Evolutionary conservation across 2,888 invertebrate genomes (phyloP).

Genomic region (Caenorhabditis drosophilae): DNA sequence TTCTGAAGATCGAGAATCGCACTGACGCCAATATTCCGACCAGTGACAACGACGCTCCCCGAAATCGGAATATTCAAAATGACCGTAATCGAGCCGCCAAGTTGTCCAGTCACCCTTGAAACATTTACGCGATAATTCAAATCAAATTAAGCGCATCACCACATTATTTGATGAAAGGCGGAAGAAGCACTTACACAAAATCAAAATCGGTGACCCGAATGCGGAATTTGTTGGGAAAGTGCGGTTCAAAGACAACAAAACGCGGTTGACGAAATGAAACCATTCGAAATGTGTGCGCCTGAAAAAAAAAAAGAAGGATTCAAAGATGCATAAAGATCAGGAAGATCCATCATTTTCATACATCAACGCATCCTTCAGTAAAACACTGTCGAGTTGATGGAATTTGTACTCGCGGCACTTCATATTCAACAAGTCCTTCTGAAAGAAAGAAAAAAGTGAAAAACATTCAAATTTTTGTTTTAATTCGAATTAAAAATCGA

Average conservation of each 20-base stretch:
- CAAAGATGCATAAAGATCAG: constrained; percentile 12
- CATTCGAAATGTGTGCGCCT: constrained; percentile 52
- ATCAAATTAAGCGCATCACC: too few relatives aligned
- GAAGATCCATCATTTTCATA: constrained; percentile 18
- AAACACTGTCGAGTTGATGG: constrained; percentile 66
- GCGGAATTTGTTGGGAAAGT: constrained; percentile 55
- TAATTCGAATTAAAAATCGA: neutral
- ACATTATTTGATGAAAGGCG: neutral
- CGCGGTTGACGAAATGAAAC: constrained; percentile 51
- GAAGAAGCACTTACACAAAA: constrained; percentile 48
- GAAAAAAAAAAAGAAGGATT: constrained; percentile 7
- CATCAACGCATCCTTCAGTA: constrained; percentile 66
- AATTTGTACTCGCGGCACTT: constrained; percentile 60
- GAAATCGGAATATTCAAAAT: constrained; percentile 52
- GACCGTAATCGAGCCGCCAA: constrained; percentile 55
- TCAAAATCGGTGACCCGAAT: constrained; percentile 56
- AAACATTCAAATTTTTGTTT: neutral
- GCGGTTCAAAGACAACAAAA: constrained; percentile 51
- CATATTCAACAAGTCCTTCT: constrained; percentile 64
- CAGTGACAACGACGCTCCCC: constrained; percentile 50
- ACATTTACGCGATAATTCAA: neutral
- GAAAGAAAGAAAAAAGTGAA: constrained; percentile 21
- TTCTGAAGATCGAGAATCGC: constrained; percentile 55
- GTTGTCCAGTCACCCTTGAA: constrained; percentile 49
- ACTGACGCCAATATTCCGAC: constrained; percentile 50